A percentile compares a stretch with the other conserved stretches of the same genome.
Evolutionary conservation across 2,113 vertebrate species (phyloP).

Genomic region (Heterotis niloticus): DNA sequence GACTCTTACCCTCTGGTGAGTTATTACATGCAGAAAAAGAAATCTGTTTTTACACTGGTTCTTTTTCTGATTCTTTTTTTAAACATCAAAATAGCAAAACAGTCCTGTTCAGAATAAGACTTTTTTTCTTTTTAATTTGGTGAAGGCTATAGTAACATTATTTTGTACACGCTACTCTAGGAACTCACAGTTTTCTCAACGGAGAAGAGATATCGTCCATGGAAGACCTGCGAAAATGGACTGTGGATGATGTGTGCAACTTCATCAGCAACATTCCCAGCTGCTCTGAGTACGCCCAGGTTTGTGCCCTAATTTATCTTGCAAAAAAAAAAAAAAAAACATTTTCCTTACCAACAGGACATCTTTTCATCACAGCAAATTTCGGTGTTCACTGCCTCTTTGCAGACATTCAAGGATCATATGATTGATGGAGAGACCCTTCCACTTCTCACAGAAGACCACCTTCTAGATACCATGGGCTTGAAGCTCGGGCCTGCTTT

Average conservation of each 20-base stretch:
- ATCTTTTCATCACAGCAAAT: not conserved
- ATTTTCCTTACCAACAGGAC: not conserved
- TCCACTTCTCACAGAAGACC: constrained; percentile 88
- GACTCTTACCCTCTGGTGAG: constrained; percentile 61
- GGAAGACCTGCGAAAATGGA: constrained; percentile 88
- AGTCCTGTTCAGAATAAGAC: not conserved
- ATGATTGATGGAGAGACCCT: constrained; percentile 93
- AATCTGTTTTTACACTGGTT: no score
- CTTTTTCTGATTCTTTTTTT: not conserved
- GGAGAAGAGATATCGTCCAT: constrained; percentile 68
- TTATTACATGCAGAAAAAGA: not conserved
- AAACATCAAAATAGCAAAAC: not conserved
- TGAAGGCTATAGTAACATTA: no score
- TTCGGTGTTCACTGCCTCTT: constrained; percentile 16
- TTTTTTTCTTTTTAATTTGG: not conserved
- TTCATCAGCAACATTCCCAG: constrained; percentile 82
- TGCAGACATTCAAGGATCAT: constrained; percentile 86
- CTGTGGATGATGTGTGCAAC: constrained; percentile 79
- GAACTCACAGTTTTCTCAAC: constrained; percentile 66
- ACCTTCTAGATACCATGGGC: constrained; percentile 87
- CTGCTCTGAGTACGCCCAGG: constrained; percentile 89
- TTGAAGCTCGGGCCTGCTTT: constrained; percentile 89
- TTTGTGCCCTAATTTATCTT: constrained; percentile 38
- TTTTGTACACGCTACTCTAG: constrained; percentile 52
- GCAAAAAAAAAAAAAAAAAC: not conserved